Evolutionary conservation across 2,888 invertebrate species (phyloP), one percentile per base, ranked within the genome.

Genomic region (Buathra laborator): DNA sequence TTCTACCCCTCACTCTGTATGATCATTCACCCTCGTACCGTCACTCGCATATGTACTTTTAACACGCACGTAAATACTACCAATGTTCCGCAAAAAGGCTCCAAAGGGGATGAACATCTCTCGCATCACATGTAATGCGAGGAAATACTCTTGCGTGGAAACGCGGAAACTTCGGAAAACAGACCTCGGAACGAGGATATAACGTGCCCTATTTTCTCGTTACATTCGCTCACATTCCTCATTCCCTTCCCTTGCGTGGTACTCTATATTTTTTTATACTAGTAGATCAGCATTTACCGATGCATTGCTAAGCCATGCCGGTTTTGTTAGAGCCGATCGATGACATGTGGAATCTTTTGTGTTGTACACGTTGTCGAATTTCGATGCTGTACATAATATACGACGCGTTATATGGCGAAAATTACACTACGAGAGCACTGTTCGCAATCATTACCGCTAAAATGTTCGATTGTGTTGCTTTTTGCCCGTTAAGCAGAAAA

Each of bases 171-270:
- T 68, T 64, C 32, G 53, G 10, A 51, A 66, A 77, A 51, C 56
- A 70, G 32, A 67, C 46, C 51, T 56, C 37, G 19, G n/a, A 85
- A 81, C 74, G 78, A 85, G 78, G 48, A 75, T 75, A 81, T 81
- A 78, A 81, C 64, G 74, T 66, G 68, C 53, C 78, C 84, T 81
- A 81, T 81, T 75, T 85, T 75, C 70, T 78, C 75, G 81, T 85
- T 85, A 78, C 62, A 72, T 67, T 66, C n/a, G 51, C 62, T 32
- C n/a, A 44, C 68, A 51, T 80, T n/a, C 56, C 76, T 76, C 67
- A 77, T 37, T 29, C 56, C 37, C 67, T 9, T 9, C 44, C 43
- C 10, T 14, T n/a, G 44, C 62, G 51, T 51, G n/a, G 51, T 53
- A 29, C 66, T 59, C 71, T 78, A 53, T 46, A 51, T 66, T 32